These are phyloP conservation scores for Palaemon carinicauda DNA, from an alignment of 1,140 invertebrate genomes.

Conservation along the genomic window DNA sequence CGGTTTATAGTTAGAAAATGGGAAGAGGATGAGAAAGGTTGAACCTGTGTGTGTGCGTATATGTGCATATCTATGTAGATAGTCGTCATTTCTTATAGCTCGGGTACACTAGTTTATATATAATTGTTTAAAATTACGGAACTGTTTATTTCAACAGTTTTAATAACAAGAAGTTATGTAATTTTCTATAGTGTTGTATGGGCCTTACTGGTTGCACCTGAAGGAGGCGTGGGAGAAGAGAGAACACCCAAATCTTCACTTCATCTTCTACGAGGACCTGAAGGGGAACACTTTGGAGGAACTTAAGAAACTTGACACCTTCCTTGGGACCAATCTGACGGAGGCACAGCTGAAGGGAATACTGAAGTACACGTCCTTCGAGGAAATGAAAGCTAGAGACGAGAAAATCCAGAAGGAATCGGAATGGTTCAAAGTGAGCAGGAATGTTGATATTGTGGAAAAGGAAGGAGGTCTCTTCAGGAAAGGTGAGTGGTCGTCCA, in stretches of 20 bases:
- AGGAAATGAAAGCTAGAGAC: neutral
- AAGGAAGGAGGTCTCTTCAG: neutral
- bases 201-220: slow-evolving; percentile 53
- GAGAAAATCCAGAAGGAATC: neutral
- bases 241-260: slow-evolving; percentile 54
- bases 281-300: slow-evolving; percentile 70
- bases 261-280: slow-evolving; percentile 60
- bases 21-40: too few relatives aligned
- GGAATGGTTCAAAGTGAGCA: too few relatives aligned
- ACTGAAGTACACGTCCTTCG: neutral
- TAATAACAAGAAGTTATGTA: too few relatives aligned
- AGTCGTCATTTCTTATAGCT: too few relatives aligned
- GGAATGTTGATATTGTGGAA: too few relatives aligned
- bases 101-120: too few relatives aligned
- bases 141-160: too few relatives aligned
- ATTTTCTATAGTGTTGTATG: slow-evolving; percentile 17
- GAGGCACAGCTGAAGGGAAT: slow-evolving; percentile 74
- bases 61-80: too few relatives aligned
- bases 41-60: too few relatives aligned
- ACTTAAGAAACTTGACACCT: slow-evolving; percentile 76
- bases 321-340: slow-evolving; percentile 74
- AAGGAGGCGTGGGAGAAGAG: slow-evolving; percentile 56
- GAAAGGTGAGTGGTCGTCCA: neutral
- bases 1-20: too few relatives aligned
- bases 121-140: too few relatives aligned